Evolutionary conservation across 2,888 invertebrate genomes (phyloP), one percentile per base, ranked within the genome.

Genomic region (Drosophila paucipuncta): DNA sequence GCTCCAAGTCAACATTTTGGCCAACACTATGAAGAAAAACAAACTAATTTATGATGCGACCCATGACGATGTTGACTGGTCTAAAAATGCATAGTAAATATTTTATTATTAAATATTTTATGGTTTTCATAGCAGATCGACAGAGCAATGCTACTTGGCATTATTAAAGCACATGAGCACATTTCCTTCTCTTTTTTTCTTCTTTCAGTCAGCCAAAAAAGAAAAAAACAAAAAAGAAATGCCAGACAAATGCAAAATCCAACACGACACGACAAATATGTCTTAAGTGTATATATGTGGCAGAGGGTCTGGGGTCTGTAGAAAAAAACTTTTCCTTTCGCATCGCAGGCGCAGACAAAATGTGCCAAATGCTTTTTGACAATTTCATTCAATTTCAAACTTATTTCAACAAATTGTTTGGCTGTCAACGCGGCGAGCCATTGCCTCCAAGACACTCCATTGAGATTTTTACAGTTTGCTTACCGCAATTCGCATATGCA

Each of bases 351-450:
- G 53, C 61, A 54, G 74, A 39, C 68, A 67, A 80, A 87, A 89
- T 88, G 82, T 87, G 87, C 89, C 85, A 88, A 88, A 90, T 88
- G 91, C 85, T 88, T 90, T 88, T 88, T 88, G 87, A 88, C 87
- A 88, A 88, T 88, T 88, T 89, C 91, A 88, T 88, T 88, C 87
- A 88, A 90, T 88, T 88, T 81, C 82, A 77, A 90, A 90, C 91
- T 90, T 90, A 90, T 90, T 88, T 82, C 89, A 90, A 79, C 87
- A 88, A 88, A 88, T 88, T 88, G 87, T 90, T 90, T 87, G 91
- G 78, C 89, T 86, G 89, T 86, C 90, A 85, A 80, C 88, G 80
- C 85, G 89, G 76, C 83, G 58, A 72, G 73, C 62, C 83, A 59
- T 65, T 68, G 71, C 54, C 72, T 67, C 60, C 67, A 70, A 61